Percentiles rank a stretch among this genome's conserved stretches.
Evolutionary conservation across 2,113 vertebrate species (phyloP).

Genomic region (Passer montanus): DNA sequence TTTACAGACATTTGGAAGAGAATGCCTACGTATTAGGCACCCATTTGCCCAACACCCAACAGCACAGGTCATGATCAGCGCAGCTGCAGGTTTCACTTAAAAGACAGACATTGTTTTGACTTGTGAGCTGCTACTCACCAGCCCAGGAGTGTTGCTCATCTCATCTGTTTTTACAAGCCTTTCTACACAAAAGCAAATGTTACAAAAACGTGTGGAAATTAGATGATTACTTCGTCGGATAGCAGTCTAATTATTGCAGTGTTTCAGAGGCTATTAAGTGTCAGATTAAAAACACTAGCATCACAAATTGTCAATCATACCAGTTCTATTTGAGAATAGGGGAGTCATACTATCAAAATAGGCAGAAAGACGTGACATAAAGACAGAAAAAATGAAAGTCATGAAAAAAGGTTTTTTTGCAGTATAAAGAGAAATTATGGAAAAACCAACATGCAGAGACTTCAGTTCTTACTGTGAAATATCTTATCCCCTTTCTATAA

Average conservation of each 20-base stretch:
- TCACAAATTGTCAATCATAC: not conserved
- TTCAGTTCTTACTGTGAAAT: not conserved
- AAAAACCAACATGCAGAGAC: not conserved
- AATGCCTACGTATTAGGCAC: not conserved
- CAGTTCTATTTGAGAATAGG: not conserved
- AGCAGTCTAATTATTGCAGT: not conserved
- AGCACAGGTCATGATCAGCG: not conserved
- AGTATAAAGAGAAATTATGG: not conserved
- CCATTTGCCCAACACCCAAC: rapidly evolving
- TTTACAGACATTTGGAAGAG: not conserved
- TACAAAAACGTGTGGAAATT: not conserved
- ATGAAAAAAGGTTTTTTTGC: not conserved
- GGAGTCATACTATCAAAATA: not conserved
- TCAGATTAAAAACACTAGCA: not conserved
- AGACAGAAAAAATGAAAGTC: not conserved
- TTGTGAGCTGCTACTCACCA: not conserved
- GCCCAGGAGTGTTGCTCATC: not conserved
- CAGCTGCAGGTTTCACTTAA: not conserved
- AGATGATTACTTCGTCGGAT: not conserved
- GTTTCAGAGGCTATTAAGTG: not conserved
- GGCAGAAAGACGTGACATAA: not conserved
- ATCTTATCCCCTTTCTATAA: not conserved
- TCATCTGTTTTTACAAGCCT: not conserved
- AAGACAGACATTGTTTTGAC: not conserved
- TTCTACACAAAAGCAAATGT: not conserved